phyloP scores from a whole-genome alignment of 92 coral and sea anemone genomes.

The Bergia sp. region DNA sequence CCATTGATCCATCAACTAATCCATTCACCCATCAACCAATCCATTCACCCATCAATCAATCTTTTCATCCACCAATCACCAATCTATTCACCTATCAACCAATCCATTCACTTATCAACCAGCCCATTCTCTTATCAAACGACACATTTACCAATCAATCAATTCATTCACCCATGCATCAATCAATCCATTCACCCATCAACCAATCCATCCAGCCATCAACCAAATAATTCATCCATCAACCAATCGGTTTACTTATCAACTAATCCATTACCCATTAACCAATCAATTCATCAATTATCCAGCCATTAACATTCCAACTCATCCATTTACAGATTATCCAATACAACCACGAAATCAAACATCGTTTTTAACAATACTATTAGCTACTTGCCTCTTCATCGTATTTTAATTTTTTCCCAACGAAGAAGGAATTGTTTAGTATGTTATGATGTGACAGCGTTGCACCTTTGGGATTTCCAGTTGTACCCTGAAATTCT shows the following conservation, averaged over 20 bases:
- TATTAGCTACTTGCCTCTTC: slow-evolving; percentile 56
- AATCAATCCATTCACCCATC: background rate
- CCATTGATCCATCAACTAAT: background rate
- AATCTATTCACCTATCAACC: background rate
- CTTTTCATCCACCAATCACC: background rate
- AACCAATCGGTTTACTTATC: background rate
- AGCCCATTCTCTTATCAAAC: background rate
- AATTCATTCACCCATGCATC: background rate
- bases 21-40: background rate
- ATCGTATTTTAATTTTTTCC: slow-evolving; percentile 73
- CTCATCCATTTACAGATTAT: background rate
- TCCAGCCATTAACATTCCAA: background rate
- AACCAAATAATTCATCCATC: background rate
- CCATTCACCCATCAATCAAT: background rate
- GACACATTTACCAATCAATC: background rate
- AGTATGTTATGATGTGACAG: slow-evolving; percentile 83
- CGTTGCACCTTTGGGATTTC: slow-evolving; percentile 93
- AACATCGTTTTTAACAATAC: too few relatives aligned
- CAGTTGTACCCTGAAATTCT: slow-evolving; percentile 90
- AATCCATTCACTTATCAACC: background rate
- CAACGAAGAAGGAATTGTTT: slow-evolving; percentile 75
- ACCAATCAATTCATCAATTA: background rate
- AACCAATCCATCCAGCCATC: background rate
- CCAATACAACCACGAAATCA: background rate
- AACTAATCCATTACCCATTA: background rate